phyloP scores from a whole-genome alignment of 2,888 invertebrate species.

The Sphinx pinastri region DNA sequence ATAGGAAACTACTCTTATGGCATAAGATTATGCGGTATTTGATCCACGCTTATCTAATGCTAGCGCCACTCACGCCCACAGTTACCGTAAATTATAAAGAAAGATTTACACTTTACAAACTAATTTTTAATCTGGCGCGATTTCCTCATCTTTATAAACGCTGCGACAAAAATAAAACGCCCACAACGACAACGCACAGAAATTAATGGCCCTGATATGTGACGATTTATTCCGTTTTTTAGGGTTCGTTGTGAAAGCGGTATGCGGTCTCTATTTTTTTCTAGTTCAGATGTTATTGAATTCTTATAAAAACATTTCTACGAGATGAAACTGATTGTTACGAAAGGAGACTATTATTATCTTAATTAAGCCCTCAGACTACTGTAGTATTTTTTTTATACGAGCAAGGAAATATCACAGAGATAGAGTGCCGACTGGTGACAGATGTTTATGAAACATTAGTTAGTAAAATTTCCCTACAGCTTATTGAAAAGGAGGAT shows the following conservation, averaged over 20 bases:
- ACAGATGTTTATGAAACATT: too few relatives aligned
- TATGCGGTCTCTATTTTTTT: not conserved
- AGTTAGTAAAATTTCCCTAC: not conserved
- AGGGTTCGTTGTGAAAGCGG: not conserved
- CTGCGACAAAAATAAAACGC: constrained; percentile 18
- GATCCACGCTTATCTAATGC: not conserved
- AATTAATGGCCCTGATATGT: constrained; percentile 17
- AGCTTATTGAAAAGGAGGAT: not conserved
- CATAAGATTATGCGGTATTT: not conserved
- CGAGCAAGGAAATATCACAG: too few relatives aligned
- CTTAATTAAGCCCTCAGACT: too few relatives aligned
- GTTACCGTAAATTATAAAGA: not conserved
- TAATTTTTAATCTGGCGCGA: constrained; percentile 19
- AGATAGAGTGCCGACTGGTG: too few relatives aligned
- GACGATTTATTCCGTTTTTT: constrained; percentile 19
- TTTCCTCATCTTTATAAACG: constrained; percentile 22
- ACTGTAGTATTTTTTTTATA: too few relatives aligned
- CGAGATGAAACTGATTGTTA: too few relatives aligned
- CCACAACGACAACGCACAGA: constrained; percentile 15
- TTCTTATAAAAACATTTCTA: too few relatives aligned
- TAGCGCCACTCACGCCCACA: constrained; percentile 20
- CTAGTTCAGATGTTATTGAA: too few relatives aligned
- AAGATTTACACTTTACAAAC: constrained; percentile 11
- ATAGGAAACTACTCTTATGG: too few relatives aligned
- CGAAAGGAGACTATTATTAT: too few relatives aligned